A percentile compares a stretch with the other conserved stretches of the same genome.
Conservation (phyloP, 2,113 vertebrate genomes). For the Rhabdornis inornatus region DNA sequence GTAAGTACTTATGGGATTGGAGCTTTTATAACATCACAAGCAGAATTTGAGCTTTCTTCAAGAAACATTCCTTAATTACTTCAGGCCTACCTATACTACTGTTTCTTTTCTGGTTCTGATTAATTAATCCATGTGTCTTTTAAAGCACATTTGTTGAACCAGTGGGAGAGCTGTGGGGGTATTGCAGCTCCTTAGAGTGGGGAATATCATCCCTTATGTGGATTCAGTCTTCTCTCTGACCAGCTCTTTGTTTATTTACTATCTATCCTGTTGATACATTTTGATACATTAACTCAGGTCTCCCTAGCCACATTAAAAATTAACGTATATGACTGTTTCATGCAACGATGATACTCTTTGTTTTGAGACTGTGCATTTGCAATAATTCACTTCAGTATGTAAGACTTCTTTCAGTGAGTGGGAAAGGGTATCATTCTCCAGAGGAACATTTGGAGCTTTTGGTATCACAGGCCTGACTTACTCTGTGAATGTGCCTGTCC, state of each 20-base stretch:
- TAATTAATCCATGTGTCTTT: neutral
- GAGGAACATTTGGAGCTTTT: neutral
- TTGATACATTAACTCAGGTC: neutral
- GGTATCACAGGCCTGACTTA: neutral
- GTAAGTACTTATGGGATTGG: neutral
- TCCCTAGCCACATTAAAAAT: neutral
- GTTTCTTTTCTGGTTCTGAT: neutral
- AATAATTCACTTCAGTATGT: neutral
- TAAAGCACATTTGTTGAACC: neutral
- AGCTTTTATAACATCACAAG: neutral
- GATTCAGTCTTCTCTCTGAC: neutral
- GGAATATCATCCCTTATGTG: fast-evolving
- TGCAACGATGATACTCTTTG: neutral
- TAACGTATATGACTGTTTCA: neutral
- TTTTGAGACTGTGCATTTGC: neutral
- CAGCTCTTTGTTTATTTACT: neutral
- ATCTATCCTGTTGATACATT: neutral
- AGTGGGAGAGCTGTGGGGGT: neutral
- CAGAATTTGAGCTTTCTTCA: neutral
- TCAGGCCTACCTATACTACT: neutral
- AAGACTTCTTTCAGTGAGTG: neutral
- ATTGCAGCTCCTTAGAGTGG: neutral
- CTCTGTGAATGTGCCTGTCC: neutral
- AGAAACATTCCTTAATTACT: neutral
- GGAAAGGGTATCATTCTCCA: neutral